Evolutionary conservation across 2,797 vertebrate genomes (phyloP), one percentile per base, ranked within the genome.

Genomic region (Neosalanx taihuensis): DNA sequence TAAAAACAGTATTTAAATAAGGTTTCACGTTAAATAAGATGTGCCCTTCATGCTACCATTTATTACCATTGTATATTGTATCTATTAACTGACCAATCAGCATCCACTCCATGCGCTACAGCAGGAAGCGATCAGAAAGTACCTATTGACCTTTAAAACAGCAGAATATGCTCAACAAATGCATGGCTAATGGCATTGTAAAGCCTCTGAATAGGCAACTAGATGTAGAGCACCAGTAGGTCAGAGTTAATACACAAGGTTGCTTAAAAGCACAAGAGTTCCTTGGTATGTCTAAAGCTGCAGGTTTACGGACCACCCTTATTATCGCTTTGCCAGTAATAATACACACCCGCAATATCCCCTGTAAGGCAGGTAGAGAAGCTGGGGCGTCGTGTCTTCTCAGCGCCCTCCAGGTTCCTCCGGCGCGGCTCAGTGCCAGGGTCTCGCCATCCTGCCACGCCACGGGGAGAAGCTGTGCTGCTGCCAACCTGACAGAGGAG

Each of bases 401-500:
- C 69, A 63, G 80, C 56, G 78, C 70, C 75, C 69, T 76, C 74
- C 67, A 30, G 60, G 73, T 35, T 35, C 17, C 61, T 64, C 20
- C 12, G 3, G 58, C 17, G 10, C n/a, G 33, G 61, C 70, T 76
- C 37, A 58, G 64, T 76, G 76, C 70, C 33, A 49, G 2, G 41
- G 67, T 70, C 75, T 67, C 76, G 77, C 60, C 74, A 64, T 80
- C 79, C 78, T 84, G 73, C 73, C n/a, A 73, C 18, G 41, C 69
- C 70, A 69, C 71, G 72, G 67, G 79, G 72, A 72, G 68, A 72
- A 65, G 57, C 79, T 67, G 74, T 84, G 83, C 81, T 67, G 23
- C 0, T 57, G 72, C 76, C 81, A 83, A 85, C 80, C 79, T 80
- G 75, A 79, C 81, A 81, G 18, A 72, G 64, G 77, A 71, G 72